Evolutionary conservation across 2,113 vertebrate species (phyloP).

Genomic region (rat (Rattus norvegicus)): DNA sequence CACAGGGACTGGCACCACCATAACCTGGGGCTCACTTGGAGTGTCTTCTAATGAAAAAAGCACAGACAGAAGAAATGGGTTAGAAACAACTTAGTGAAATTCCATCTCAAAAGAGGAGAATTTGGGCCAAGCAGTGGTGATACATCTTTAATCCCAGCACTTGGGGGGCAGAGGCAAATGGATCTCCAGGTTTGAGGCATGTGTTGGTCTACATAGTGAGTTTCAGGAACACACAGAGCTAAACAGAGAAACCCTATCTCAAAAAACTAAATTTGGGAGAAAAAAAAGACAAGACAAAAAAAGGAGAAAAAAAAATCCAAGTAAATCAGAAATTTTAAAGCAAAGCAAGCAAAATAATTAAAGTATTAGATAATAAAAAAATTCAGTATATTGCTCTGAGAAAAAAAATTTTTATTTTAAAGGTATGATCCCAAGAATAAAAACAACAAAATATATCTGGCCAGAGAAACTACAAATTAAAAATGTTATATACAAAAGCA

Average conservation of each 20-base stretch:
- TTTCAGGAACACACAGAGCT: not conserved
- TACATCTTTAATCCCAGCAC: not conserved
- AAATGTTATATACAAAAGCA: not conserved
- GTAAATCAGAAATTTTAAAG: not conserved
- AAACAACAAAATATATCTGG: not conserved
- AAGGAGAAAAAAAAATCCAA: not conserved
- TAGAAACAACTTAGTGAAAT: slow-evolving; percentile 43
- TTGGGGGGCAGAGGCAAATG: not conserved
- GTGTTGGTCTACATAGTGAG: not conserved
- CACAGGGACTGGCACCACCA: slow-evolving; percentile 95
- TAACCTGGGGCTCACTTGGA: slow-evolving; percentile 84
- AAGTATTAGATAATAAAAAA: not conserved
- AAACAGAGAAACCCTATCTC: not conserved
- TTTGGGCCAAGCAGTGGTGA: not conserved
- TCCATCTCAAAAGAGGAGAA: not conserved
- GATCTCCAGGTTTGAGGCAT: not conserved
- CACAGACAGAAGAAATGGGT: not conserved
- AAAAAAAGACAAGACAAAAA: not conserved
- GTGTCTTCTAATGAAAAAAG: slow-evolving; percentile 69
- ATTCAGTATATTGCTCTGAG: not conserved
- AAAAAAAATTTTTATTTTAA: not conserved
- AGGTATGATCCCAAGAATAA: not conserved
- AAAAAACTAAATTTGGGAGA: not conserved
- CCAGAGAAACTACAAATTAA: not conserved
- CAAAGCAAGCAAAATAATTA: not conserved